These are phyloP conservation scores for Hanleya hanleyi DNA, from an alignment of 2,888 invertebrate genomes.

Conservation along the genomic window DNA sequence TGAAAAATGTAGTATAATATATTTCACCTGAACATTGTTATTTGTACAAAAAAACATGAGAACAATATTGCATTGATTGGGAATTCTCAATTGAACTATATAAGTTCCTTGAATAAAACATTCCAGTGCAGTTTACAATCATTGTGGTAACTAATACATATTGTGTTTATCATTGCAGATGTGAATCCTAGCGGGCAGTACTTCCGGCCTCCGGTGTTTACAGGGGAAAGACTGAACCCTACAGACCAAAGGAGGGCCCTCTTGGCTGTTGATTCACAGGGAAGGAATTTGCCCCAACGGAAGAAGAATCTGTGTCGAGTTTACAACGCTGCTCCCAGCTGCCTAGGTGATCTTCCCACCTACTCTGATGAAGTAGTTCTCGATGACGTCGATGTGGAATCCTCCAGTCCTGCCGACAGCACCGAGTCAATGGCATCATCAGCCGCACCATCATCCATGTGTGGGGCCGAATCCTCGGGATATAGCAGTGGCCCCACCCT, in stretches of 20 bases:
- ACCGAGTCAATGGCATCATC: not conserved
- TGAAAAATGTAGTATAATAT: no score
- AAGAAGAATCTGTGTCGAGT: not conserved
- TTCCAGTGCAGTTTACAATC: no score
- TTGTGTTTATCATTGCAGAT: not conserved
- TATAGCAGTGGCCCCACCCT: not conserved
- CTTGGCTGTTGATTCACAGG: not conserved
- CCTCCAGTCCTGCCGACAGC: not conserved
- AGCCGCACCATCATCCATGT: not conserved
- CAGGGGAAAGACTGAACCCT: not conserved
- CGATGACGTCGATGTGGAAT: no score
- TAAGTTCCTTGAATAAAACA: no score
- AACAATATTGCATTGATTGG: no score
- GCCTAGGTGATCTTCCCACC: not conserved
- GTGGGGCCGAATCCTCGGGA: not conserved
- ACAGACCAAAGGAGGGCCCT: not conserved
- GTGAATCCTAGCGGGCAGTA: not conserved
- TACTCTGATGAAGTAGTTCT: not conserved
- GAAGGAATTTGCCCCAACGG: not conserved
- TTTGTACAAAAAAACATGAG: no score
- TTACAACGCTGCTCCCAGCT: not conserved
- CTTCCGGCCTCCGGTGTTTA: not conserved
- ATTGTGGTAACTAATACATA: no score
- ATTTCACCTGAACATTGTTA: no score
- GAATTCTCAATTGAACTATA: no score